Evolutionary conservation across 2,113 vertebrate species (phyloP).

Genomic region (Nothoprocta perdicaria): DNA sequence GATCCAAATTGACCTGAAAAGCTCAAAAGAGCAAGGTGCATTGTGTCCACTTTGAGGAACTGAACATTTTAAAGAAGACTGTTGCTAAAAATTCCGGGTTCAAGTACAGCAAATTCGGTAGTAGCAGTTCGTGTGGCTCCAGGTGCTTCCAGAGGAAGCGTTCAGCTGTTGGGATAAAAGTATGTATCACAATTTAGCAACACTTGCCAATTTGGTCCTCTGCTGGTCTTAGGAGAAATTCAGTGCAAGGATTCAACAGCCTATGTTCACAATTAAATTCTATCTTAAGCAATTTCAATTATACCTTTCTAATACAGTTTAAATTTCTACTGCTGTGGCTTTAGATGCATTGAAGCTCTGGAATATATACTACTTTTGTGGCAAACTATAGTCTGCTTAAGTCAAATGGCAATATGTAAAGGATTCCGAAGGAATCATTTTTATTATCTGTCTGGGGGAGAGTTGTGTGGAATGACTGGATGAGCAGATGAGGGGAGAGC

Average conservation of each 20-base stretch:
- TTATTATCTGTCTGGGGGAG: background rate
- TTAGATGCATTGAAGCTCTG: background rate
- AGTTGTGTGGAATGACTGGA: background rate
- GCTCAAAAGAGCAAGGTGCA: background rate
- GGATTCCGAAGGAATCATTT: background rate
- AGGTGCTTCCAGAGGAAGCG: background rate
- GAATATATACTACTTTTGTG: background rate
- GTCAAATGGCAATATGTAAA: background rate
- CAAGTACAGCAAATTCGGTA: background rate
- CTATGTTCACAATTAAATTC: background rate
- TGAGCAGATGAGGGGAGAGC: too few species aligned
- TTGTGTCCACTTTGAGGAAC: background rate
- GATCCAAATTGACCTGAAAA: background rate
- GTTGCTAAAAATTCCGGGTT: background rate
- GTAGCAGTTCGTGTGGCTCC: background rate
- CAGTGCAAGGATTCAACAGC: background rate
- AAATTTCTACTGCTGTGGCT: background rate
- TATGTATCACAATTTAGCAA: background rate
- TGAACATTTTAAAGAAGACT: background rate
- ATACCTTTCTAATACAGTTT: background rate
- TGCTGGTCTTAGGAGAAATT: background rate
- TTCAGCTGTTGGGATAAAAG: background rate
- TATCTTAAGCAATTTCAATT: background rate
- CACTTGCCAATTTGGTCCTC: background rate
- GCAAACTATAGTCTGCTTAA: background rate